Conservation (phyloP, 1,140 invertebrate species). For the Potamilus streckersoni region DNA sequence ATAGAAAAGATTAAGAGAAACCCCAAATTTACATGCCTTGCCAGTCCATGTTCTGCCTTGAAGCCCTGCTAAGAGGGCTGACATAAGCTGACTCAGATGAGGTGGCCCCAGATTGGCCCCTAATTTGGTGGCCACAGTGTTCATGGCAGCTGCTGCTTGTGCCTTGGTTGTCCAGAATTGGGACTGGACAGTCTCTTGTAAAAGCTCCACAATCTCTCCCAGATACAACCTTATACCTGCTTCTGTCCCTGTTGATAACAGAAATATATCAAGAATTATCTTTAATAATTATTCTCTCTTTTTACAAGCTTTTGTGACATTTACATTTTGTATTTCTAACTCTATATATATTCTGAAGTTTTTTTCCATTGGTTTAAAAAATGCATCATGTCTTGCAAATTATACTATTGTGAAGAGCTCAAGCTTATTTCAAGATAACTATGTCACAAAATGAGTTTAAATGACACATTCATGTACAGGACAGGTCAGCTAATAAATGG, state of each 20-base stretch:
- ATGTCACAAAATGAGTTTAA: too few species aligned
- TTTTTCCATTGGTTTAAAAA: too few species aligned
- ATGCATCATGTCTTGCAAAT: too few species aligned
- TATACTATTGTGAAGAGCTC: too few species aligned
- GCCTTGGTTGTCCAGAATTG: constrained; percentile 88
- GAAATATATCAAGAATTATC: neutral
- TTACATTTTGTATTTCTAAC: neutral
- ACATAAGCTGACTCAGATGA: constrained; percentile 77
- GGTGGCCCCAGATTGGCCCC: constrained; percentile 76
- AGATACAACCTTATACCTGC: constrained; percentile 83
- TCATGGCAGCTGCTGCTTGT: constrained; percentile 84
- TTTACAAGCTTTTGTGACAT: neutral
- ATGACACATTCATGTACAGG: too few species aligned
- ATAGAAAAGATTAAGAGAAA: neutral
- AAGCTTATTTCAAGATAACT: too few species aligned
- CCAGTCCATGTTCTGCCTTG: constrained; percentile 89
- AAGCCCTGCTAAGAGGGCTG: constrained; percentile 78
- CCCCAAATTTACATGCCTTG: constrained; percentile 70
- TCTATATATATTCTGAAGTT: too few species aligned
- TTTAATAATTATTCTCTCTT: neutral
- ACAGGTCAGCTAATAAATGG: too few species aligned
- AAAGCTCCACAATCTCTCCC: constrained; percentile 77
- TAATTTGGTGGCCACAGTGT: constrained; percentile 82
- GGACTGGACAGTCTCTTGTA: constrained; percentile 80
- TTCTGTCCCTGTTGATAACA: constrained; percentile 75